These are phyloP conservation scores for Parus major DNA, from an alignment of 2,113 vertebrate species.

Conservation along the genomic window DNA sequence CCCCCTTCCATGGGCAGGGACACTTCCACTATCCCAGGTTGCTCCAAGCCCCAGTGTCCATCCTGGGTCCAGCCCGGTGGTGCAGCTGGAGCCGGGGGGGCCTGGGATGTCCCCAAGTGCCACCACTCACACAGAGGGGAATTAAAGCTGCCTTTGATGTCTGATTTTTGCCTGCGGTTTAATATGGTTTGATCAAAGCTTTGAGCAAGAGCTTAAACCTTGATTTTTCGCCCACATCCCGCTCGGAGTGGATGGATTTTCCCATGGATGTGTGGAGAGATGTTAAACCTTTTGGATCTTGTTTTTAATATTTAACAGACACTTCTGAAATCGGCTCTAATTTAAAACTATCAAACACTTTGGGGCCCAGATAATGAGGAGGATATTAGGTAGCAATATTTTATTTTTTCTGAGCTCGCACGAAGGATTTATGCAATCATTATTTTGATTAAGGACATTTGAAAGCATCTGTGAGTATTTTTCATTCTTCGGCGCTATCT, in stretches of 20 bases:
- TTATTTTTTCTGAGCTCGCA: not conserved
- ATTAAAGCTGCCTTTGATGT: not conserved
- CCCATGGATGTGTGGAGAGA: not conserved
- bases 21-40: rapidly evolving
- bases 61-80: not conserved
- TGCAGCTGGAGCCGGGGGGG: rapidly evolving
- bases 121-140: not conserved
- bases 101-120: not conserved
- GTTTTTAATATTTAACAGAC: not conserved
- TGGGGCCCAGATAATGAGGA: not conserved
- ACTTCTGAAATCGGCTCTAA: not conserved
- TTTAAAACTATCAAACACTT: not conserved
- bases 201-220: not conserved
- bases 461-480: not conserved
- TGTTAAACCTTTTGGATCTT: not conserved
- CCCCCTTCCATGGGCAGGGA: not conserved
- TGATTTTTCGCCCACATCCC: rapidly evolving
- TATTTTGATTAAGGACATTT: not conserved
- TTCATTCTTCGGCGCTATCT: not conserved
- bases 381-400: not conserved
- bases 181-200: not conserved
- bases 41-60: not conserved
- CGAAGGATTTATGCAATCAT: not conserved
- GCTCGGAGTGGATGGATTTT: not conserved
- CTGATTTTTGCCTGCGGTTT: not conserved